A percentile compares a stretch with the other conserved stretches of the same genome.
These are phyloP conservation scores for Oryzaephilus surinamensis DNA, from an alignment of 1,140 invertebrate genomes.

Conservation along the genomic window DNA sequence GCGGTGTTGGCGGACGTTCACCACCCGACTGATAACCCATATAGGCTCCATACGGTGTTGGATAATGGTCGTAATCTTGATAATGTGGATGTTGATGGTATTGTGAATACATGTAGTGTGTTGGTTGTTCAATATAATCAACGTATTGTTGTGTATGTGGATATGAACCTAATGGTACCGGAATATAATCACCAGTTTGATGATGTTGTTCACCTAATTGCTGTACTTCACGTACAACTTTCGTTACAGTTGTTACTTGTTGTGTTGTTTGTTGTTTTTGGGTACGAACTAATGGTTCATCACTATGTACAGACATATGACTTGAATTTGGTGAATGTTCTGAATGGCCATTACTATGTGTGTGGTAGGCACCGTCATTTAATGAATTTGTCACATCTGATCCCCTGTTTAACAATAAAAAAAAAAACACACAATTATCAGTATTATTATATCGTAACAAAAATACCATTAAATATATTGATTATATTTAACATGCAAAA, in stretches of 20 bases:
- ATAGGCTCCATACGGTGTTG: constrained; percentile 38
- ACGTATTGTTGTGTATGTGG: constrained; percentile 32
- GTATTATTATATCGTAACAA: neutral
- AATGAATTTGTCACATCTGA: constrained; percentile 29
- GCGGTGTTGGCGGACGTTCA: constrained; percentile 46
- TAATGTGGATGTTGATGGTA: constrained; percentile 38
- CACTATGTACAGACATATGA: constrained; percentile 39
- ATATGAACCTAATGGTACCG: constrained; percentile 34
- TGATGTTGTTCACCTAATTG: constrained; percentile 46
- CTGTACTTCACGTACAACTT: constrained; percentile 45
- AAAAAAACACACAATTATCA: constrained; percentile 1
- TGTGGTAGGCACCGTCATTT: constrained; percentile 32
- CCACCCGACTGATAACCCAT: constrained; percentile 35
- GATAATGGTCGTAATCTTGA: constrained; percentile 52
- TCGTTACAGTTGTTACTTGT: constrained; percentile 45
- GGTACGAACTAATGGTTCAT: constrained; percentile 37
- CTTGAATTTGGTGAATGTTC: constrained; percentile 41
- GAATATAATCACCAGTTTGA: constrained; percentile 41
- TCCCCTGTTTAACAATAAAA: constrained; percentile 19
- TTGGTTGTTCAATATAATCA: constrained; percentile 37
- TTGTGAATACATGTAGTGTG: constrained; percentile 37
- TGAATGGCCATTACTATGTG: constrained; percentile 40
- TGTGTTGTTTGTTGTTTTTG: constrained; percentile 41
- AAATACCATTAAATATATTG: neutral
- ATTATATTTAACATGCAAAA: constrained; percentile 17